Base-by-base conservation (phyloP, 1,140 invertebrate genomes). In the Eurytemora carolleeae region DNA sequence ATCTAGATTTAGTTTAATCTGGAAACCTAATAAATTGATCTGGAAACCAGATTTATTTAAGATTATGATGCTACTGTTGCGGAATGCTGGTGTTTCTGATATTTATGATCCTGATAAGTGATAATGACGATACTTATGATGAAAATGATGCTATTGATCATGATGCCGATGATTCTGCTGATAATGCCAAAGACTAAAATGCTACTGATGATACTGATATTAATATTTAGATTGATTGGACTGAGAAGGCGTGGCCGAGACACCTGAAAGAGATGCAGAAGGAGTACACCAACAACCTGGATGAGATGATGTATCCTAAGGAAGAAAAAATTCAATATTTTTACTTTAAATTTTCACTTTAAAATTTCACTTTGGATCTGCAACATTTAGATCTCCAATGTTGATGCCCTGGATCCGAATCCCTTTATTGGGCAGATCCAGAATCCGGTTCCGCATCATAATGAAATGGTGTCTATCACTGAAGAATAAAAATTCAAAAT, bases 221-320 rank as follows among this genome's bases (percentile, higher is more conserved):
- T 44, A 12, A n/a, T 44, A 44, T 44, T n/a, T n/a, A 44, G 72
- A 80, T 98, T 25, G 94, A 98, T 76, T 99, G 95, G 95, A 92
- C 97, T 0, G 90, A 98, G 69, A 84, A 83, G 19, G 91, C 94
- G 0, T 98, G 94, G 93, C 94, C 94, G 1, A 74, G 85, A 53
- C 85, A 95, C 72, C 76, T 96, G 17, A 94, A 94, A 73, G 87
- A 94, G 68, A 82, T 84, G 66, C 92, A 97, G 77, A 83, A 82
- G 75, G 91, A 94, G 72, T 52, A 87, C 1, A 96, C 91, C 1
- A 96, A 96, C 76, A 77, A 87, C 1, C 74, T 96, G 17, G 88
- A 93, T 65, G 89, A 93, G 61, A 96, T 74, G 58, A 73, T 73
- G 66, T 76, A 78, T 54, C 87, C 87, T 1, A 80, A 82, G 69